Evolutionary conservation across 2,113 vertebrate genomes (phyloP).

Genomic region (Panurus biarmicus): DNA sequence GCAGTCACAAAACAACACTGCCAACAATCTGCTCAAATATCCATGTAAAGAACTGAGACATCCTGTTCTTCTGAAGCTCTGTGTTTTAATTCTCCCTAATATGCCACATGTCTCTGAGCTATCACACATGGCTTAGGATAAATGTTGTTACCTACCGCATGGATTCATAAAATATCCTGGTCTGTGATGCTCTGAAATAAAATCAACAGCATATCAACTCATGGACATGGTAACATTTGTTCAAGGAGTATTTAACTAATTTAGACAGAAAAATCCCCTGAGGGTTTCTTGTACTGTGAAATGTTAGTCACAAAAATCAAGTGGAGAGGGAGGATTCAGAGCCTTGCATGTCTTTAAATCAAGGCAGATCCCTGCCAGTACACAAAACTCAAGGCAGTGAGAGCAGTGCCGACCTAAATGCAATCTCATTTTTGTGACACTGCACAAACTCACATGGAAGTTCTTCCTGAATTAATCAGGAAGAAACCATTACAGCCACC

Average conservation of each 20-base stretch:
- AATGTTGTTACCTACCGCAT: not conserved
- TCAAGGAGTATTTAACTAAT: not conserved
- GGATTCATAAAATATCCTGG: not conserved
- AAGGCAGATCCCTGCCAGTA: not conserved
- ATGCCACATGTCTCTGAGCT: not conserved
- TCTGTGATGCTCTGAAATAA: not conserved
- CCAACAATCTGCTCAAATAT: not conserved
- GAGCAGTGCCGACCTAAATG: not conserved
- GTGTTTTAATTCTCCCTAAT: not conserved
- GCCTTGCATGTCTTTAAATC: not conserved
- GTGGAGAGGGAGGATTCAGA: not conserved
- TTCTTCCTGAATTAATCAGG: not conserved
- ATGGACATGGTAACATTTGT: not conserved
- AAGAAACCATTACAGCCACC: not conserved
- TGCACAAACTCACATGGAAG: accelerated
- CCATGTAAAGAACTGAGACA: not conserved
- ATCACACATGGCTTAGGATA: not conserved
- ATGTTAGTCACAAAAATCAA: not conserved
- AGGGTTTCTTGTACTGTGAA: not conserved
- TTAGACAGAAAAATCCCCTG: not conserved
- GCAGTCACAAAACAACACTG: not conserved
- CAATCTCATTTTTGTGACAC: not conserved
- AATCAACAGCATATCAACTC: not conserved
- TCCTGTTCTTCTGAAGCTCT: not conserved
- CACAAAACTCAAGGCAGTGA: not conserved